Conservation (phyloP, 2,113 vertebrate species). For the Phyllopteryx taeniolatus region DNA sequence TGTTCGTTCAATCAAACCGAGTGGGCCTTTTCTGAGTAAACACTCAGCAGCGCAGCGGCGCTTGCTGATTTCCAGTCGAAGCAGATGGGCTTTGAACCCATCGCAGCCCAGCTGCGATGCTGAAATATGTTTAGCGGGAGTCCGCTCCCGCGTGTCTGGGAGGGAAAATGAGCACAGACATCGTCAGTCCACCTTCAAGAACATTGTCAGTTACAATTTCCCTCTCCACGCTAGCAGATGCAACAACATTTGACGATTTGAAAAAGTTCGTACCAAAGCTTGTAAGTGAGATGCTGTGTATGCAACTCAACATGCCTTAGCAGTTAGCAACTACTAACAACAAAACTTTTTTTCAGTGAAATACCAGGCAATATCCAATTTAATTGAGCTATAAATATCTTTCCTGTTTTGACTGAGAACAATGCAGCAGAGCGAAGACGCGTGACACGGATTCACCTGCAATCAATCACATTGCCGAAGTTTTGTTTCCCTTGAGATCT, state of each 20-base stretch:
- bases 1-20: background rate
- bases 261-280: background rate
- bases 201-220: background rate
- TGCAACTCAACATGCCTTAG: background rate
- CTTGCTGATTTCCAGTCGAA: slow-evolving; percentile 22
- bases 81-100: slow-evolving; percentile 28
- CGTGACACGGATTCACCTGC: slow-evolving; percentile 38
- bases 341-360: background rate
- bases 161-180: background rate
- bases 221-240: too few species aligned
- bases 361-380: background rate
- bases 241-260: background rate
- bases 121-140: slow-evolving; percentile 30
- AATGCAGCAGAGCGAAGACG: background rate
- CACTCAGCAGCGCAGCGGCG: background rate
- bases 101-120: slow-evolving; percentile 15
- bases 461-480: slow-evolving; percentile 36
- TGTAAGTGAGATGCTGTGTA: background rate
- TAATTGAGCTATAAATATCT: slow-evolving; percentile 28
- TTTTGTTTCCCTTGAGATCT: slow-evolving; percentile 38
- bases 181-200: background rate
- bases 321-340: too few species aligned
- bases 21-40: background rate
- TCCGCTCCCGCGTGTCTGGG: background rate
- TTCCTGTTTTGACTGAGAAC: slow-evolving; percentile 6